Base-by-base conservation (phyloP, 2,888 invertebrate genomes). In the Chirona hameri region DNA sequence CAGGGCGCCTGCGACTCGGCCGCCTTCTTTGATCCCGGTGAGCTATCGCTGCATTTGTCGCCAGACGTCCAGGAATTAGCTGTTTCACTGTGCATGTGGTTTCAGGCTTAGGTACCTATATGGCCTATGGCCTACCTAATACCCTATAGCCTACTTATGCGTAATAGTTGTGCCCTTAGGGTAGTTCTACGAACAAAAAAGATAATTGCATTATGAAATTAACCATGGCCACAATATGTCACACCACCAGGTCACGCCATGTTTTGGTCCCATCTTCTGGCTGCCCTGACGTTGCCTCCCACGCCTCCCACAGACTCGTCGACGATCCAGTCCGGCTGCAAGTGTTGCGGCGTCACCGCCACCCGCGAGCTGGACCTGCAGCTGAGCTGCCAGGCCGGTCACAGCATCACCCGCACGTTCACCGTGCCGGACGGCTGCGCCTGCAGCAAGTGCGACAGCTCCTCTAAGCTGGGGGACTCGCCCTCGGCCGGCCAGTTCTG, bases 1-100 rank as follows among this genome's bases (percentile, higher is more conserved):
- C 72, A 83, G n/a, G 86, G 86, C 57, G 84, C 83, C 82, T 86
- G 86, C 81, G 85, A 85, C 48, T 86, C 86, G 29, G 82, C 79
- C 72, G 85, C 85, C 39, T 65, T 83, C 21, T 86, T 82, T 80
- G 76, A 76, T 21, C 21, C 76, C 18, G 76, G 76, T 76, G 31
- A 72, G 72, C 24, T n/a, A n/a, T 10, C 24, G n/a, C 39, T 39
- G 39, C 39, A 39, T 2, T 2, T 39, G 7, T 7, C 2, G 39
- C 39, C 39, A 39, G 39, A 39, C 39, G 39, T 39, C 39, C 39
- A 39, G 39, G 39, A 7, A 39, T 39, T 39, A 2, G 39, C 39
- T 7, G 39, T 7, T 39, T 39, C 39, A 39, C 39, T 2, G 39
- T 7, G 39, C 39, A 39, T 39, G 39, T 39, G 39, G 39, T 39